Evolutionary conservation across 2,113 vertebrate species (phyloP).

Genomic region (Symphodus melops): DNA sequence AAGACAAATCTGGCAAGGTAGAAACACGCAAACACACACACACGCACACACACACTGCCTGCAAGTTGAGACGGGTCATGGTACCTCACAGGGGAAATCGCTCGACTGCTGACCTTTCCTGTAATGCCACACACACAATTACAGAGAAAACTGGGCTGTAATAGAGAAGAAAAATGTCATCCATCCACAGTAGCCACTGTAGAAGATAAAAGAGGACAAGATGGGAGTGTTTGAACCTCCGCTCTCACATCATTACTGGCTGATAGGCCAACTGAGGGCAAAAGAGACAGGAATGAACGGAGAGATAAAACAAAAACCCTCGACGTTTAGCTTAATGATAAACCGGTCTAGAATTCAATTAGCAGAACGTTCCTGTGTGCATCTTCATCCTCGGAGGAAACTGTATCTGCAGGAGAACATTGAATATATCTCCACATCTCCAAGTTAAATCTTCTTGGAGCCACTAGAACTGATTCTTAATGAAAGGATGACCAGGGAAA

Average conservation of each 20-base stretch:
- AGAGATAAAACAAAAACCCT: background rate
- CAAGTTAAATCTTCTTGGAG: conserved; percentile 43
- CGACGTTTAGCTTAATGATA: background rate
- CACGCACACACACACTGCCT: background rate
- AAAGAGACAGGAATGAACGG: background rate
- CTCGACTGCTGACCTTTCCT: conserved; percentile 48
- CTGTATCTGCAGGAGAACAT: conserved; percentile 3
- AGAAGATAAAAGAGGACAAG: conserved; percentile 33
- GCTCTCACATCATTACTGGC: conserved; percentile 13
- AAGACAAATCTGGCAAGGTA: conserved; percentile 1
- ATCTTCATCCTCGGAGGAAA: background rate
- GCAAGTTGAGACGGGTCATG: conserved; percentile 31
- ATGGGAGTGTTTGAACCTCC: background rate
- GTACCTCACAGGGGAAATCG: conserved; percentile 29
- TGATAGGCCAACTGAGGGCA: background rate
- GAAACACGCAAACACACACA: conserved; percentile 11
- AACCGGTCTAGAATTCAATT: conserved; percentile 14
- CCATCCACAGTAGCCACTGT: conserved; percentile 12
- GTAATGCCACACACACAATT: conserved; percentile 33
- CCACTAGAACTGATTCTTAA: conserved; percentile 40
- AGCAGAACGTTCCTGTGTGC: background rate
- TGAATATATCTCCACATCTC: conserved; percentile 45
- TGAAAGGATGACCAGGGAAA: conserved; percentile 66
- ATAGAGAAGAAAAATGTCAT: conserved; percentile 6
- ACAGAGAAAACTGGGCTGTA: conserved; percentile 27